phyloP scores from a whole-genome alignment of 1,140 invertebrate species.

The Archivesica marissinica region DNA sequence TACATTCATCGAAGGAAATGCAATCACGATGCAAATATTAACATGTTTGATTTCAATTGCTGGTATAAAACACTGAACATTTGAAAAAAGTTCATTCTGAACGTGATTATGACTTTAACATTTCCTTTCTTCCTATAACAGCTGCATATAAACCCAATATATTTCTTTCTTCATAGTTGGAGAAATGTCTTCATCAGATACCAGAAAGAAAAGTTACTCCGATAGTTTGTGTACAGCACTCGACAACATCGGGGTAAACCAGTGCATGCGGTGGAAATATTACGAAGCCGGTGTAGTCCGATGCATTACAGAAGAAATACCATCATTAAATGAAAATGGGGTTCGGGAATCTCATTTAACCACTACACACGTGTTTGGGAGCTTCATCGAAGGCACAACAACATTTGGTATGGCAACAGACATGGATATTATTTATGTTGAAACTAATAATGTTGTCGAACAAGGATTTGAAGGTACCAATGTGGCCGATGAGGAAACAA shows the following conservation, averaged over 20 bases:
- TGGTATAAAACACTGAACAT: too few species aligned
- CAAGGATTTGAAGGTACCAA: neutral
- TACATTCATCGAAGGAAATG: too few species aligned
- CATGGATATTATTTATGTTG: conserved; percentile 2
- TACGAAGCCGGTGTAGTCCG: neutral
- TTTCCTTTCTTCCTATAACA: too few species aligned
- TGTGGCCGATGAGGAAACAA: neutral
- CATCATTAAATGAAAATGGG: neutral
- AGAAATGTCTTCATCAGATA: too few species aligned
- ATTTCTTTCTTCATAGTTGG: too few species aligned
- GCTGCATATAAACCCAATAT: too few species aligned
- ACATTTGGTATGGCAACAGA: neutral
- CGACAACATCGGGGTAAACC: neutral
- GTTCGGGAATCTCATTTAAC: too few species aligned
- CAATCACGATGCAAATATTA: too few species aligned
- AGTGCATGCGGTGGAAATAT: neutral
- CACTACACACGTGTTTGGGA: conserved; percentile 11
- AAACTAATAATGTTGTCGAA: neutral
- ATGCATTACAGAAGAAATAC: neutral
- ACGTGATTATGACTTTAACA: too few species aligned
- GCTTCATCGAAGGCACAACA: conserved; percentile 27
- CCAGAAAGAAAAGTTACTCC: too few species aligned
- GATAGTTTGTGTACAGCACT: neutral
- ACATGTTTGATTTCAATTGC: too few species aligned
- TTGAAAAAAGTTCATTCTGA: too few species aligned